Percentiles rank a stretch among this genome's conserved stretches.
These are phyloP conservation scores for Acrossocheilus wenchowensis DNA, from an alignment of 2,797 vertebrate species.

Conservation along the genomic window DNA sequence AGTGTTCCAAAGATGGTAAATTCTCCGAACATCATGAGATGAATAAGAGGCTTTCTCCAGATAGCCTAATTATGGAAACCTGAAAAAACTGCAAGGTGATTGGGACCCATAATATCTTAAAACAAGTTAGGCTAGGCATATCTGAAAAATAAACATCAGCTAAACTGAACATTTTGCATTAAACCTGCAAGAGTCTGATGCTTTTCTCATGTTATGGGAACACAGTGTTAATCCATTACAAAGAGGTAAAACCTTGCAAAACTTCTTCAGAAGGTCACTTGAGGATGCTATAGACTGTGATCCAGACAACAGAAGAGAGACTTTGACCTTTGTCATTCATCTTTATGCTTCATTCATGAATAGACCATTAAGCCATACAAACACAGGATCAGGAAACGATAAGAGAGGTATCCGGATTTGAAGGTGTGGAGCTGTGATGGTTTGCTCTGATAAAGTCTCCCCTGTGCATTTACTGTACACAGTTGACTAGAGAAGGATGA, in stretches of 20 bases:
- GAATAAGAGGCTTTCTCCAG: not conserved
- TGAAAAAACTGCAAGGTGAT: not conserved
- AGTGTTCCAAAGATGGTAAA: not conserved
- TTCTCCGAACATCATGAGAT: not conserved
- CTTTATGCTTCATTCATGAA: not conserved
- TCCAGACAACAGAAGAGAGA: not conserved
- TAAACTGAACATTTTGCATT: not conserved
- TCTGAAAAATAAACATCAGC: not conserved
- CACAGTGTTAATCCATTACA: not conserved
- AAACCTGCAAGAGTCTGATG: not conserved
- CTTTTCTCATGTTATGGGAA: not conserved
- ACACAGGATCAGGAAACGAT: constrained; percentile 37
- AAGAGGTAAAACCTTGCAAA: not conserved
- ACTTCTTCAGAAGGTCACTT: not conserved
- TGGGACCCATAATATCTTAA: not conserved
- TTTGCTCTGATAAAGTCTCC: constrained; percentile 38
- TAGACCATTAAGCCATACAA: not conserved
- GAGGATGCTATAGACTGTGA: not conserved
- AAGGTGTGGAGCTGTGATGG: constrained; percentile 34
- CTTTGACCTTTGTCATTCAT: constrained; percentile 6
- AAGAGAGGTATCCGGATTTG: constrained; percentile 10
- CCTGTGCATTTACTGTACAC: constrained; percentile 14
- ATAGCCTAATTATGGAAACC: not conserved
- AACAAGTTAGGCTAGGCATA: not conserved
- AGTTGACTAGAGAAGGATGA: not conserved